Evolutionary conservation across 2,113 vertebrate genomes (phyloP), one percentile per base, ranked within the genome.

Genomic region (Cebidichthys violaceus): DNA sequence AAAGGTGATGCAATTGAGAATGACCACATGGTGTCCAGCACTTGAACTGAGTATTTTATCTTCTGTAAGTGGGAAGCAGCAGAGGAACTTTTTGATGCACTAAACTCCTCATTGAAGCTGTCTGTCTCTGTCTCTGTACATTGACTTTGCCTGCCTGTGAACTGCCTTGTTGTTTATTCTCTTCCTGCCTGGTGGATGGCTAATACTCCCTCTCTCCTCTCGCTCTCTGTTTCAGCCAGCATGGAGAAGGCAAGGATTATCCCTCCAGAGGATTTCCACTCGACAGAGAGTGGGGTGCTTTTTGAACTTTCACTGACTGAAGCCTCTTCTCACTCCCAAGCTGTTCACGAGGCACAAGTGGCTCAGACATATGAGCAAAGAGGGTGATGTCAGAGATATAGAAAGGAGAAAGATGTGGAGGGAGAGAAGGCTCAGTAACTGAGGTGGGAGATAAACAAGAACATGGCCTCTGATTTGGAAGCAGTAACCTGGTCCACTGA

Each of bases 261-360:
- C 79, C 75, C 83, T 77, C 70, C 45, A 73, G 86, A 77, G 84
- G 75, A 87, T 83, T 92, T 81, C 65, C 86, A 82, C 86, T 88
- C 69, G 41, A 89, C 82, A 72, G 68, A 57, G 54, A 86, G 78
- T 78, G 86, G 87, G 73, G 70, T 71, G 82, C 83, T 81, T 88
- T 88, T 88, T 55, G 75, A 87, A 86, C 75, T 85, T 70, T 73
- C 50, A 65, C 65, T 62, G 82, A 84, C 70, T 68, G 78, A 88
- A 84, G 79, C 62, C 37, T 62, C 65, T 31, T 70, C 41, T 72
- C 74, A 47, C 47, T 81, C 47, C 45, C 33, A 60, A 61, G 62
- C 62, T 76, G 67, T 37, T 79, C 62, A 60, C 9, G n/a, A 78
- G 68, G 73, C 52, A 54, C 6, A 22, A 73, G 80, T 29, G 33